Evolutionary conservation across 2,113 vertebrate genomes (phyloP).

Genomic region (Corythaeola cristata): DNA sequence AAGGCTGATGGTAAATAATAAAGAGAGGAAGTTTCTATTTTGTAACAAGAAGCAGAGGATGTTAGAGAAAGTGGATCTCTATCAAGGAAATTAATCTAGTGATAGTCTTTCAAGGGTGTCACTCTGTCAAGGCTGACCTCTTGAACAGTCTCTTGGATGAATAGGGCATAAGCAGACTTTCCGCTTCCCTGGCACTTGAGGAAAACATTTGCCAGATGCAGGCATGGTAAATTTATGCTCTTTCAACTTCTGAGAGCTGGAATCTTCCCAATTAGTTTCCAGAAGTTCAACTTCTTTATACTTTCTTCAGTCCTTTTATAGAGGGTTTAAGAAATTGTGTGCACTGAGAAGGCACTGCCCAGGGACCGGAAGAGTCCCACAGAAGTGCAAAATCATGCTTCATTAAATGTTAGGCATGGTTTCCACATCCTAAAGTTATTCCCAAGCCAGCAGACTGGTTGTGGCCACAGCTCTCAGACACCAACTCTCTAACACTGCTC

Average conservation of each 20-base stretch:
- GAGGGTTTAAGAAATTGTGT: not conserved
- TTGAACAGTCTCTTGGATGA: constrained; percentile 19
- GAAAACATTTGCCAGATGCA: constrained; percentile 36
- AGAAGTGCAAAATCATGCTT: not conserved
- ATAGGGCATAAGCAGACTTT: constrained; percentile 24
- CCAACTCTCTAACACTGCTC: not conserved
- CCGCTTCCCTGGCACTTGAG: constrained; percentile 30
- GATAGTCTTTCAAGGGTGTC: not conserved
- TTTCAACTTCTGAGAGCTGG: constrained; percentile 13
- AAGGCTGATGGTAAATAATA: not conserved
- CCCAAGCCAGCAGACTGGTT: not conserved
- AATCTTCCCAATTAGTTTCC: constrained; percentile 28
- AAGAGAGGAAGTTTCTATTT: not conserved
- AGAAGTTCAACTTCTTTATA: constrained; percentile 12
- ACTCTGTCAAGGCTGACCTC: constrained; percentile 30
- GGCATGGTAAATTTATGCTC: constrained; percentile 9
- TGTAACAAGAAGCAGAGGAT: not conserved
- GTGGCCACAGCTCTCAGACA: not conserved
- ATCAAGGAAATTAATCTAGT: not conserved
- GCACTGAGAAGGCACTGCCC: not conserved
- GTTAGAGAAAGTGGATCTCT: not conserved
- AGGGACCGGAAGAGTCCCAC: not conserved
- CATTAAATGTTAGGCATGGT: not conserved
- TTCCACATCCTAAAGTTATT: not conserved
- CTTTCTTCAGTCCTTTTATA: not conserved